Evolutionary conservation across 2,113 vertebrate species (phyloP), one percentile per base, ranked within the genome.

Genomic region (Ibidorhyncha struthersii): DNA sequence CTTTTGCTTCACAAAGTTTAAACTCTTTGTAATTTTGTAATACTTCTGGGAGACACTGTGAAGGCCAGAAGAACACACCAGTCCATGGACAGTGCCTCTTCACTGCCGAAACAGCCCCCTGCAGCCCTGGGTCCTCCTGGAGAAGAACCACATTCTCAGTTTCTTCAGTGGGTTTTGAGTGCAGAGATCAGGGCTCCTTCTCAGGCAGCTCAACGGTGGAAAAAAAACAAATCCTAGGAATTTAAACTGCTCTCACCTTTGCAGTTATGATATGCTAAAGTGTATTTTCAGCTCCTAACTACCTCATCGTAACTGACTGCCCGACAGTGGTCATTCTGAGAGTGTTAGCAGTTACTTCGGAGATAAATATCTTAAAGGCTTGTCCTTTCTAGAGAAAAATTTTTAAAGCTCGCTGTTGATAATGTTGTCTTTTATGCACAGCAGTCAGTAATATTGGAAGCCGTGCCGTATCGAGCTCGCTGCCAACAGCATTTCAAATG

Each of bases 71-170:
- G 62, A n/a, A 18, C 2, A 6, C 26, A 19, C 32, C n/a, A 43
- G 69, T 0, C 9, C 1, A 6, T 5, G n/a, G 21, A 12, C 47
- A 16, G 43, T 8, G 41, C 41, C 71, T 34, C 19, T 7, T n/a
- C 56, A 6, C 2, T 14, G 36, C 58, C 1, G 0, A 7, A 76
- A 36, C 45, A n/a, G 17, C 7, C 29, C 5, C 21, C 25, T 10
- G 38, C 36, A 61, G 58, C 17, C 21, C 18, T 8, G 0, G 12
- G 40, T 2, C 0, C 21, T 36, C 25, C 52, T 0, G 1, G 17
- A 25, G 78, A 17, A 59, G 62, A 78, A 34, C 40, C 2, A 5
- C 12, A 12, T 12, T 23, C 22, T 85, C 2, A 0, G 13, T 9
- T 65, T 45, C 56, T 41, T 23, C 53, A 20, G 17, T 8, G 27